These are phyloP conservation scores for Oryzaephilus surinamensis DNA, from an alignment of 1,140 invertebrate species.

Conservation along the genomic window DNA sequence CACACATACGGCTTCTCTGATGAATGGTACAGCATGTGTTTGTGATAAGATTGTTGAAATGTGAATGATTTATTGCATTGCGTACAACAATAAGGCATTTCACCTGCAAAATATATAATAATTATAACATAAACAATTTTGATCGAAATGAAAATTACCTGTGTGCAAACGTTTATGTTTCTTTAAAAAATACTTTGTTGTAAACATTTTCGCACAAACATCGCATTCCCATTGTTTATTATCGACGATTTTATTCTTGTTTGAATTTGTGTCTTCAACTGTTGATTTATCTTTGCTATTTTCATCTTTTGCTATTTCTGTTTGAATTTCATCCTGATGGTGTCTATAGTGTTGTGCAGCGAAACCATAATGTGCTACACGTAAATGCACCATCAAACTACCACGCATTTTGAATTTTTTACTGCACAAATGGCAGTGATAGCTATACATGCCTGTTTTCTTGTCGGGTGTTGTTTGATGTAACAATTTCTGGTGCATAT, in stretches of 20 bases:
- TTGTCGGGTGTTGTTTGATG: conserved; percentile 52
- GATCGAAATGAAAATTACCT: conserved; percentile 32
- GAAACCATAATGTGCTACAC: conserved; percentile 59
- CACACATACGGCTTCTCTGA: conserved; percentile 77
- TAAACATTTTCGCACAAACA: conserved; percentile 73
- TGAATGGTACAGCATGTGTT: conserved; percentile 76
- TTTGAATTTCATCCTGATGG: conserved; percentile 3
- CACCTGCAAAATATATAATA: conserved; percentile 44
- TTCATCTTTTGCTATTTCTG: not conserved
- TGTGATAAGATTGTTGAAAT: conserved; percentile 85
- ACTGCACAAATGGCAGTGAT: conserved; percentile 64
- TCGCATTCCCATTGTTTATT: conserved; percentile 64
- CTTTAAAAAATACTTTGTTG: conserved; percentile 82
- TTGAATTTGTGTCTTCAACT: not conserved
- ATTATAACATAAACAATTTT: not conserved
- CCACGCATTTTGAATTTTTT: conserved; percentile 72
- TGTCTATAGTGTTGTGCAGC: no score
- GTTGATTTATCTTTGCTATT: not conserved
- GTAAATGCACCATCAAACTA: conserved; percentile 68
- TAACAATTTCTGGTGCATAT: conserved; percentile 62
- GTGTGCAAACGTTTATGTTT: conserved; percentile 79
- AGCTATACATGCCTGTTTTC: conserved; percentile 41
- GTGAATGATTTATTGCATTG: conserved; percentile 82
- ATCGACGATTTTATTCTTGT: conserved; percentile 14
- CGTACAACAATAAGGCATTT: conserved; percentile 76